phyloP scores from a whole-genome alignment of 2,113 vertebrate species.

The Danio rerio region DNA sequence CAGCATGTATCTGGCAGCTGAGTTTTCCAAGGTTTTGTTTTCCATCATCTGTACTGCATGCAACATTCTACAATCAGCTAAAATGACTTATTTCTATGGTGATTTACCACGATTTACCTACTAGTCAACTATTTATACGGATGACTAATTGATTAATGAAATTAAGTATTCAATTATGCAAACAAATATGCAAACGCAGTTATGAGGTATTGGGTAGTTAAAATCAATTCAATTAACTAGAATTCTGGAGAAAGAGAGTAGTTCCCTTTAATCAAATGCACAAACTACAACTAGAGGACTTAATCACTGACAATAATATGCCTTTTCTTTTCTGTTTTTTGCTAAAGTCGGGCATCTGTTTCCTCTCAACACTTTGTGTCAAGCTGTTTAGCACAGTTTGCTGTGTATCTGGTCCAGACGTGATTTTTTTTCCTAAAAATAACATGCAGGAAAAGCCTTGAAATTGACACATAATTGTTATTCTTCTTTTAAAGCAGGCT shows the following conservation, averaged over 20 bases:
- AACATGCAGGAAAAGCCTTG: slow-evolving; percentile 41
- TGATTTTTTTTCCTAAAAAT: slow-evolving; percentile 43
- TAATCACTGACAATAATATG: slow-evolving; percentile 50
- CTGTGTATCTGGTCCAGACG: slow-evolving; percentile 34
- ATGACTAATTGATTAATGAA: not conserved
- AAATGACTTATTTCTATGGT: not conserved
- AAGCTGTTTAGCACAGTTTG: slow-evolving; percentile 39
- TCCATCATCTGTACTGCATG: not conserved
- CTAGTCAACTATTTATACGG: not conserved
- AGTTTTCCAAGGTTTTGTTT: slow-evolving; percentile 3
- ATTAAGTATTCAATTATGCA: not conserved
- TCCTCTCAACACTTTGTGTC: slow-evolving; percentile 34
- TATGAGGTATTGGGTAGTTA: not conserved
- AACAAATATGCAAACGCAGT: not conserved
- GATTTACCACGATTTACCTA: not conserved
- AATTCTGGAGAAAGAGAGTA: slow-evolving; percentile 44
- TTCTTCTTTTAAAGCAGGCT: slow-evolving; percentile 40
- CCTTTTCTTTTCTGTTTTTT: slow-evolving; percentile 52
- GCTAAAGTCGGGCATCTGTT: slow-evolving; percentile 48
- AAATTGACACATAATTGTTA: slow-evolving; percentile 51
- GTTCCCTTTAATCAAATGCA: slow-evolving; percentile 36
- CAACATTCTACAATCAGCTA: not conserved
- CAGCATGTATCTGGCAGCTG: not conserved
- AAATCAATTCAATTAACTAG: slow-evolving; percentile 45
- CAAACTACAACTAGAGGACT: slow-evolving; percentile 22